Conservation (phyloP, 2,888 invertebrate genomes). For the Eupithecia insigniata region DNA sequence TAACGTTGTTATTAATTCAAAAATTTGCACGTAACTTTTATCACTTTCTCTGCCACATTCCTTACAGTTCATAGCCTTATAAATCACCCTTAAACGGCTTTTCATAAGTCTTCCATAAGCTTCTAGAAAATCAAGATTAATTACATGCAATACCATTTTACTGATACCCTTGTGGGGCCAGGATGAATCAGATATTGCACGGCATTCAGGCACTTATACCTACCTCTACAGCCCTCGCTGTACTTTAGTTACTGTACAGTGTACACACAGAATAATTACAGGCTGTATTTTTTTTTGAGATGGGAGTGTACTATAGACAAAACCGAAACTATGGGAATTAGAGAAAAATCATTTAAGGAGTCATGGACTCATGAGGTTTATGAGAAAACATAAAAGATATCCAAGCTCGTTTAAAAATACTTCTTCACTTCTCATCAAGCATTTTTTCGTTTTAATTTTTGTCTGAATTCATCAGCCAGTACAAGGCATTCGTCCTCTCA, state of each 20-base stretch:
- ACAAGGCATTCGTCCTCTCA: no score
- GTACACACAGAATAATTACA: not conserved
- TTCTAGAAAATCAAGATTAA: constrained; percentile 6
- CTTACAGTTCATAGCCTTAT: not conserved
- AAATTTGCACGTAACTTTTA: not conserved
- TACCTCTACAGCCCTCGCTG: not conserved
- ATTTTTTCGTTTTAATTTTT: no score
- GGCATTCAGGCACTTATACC: not conserved
- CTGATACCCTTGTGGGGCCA: not conserved
- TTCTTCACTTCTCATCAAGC: no score
- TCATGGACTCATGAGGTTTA: no score
- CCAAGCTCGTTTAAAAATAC: no score
- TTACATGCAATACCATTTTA: constrained; percentile 28
- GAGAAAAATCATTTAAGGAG: not conserved
- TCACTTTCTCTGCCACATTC: not conserved
- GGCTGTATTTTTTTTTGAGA: not conserved
- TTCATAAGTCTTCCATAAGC: not conserved
- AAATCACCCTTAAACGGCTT: not conserved
- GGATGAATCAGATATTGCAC: constrained; percentile 5
- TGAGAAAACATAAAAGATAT: no score
- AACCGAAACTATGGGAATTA: not conserved
- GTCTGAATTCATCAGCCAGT: no score
- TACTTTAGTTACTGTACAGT: not conserved
- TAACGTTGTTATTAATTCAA: no score
- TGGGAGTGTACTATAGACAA: not conserved